phyloP scores from a whole-genome alignment of 2,113 vertebrate species.

The Eulemur rufifrons region DNA sequence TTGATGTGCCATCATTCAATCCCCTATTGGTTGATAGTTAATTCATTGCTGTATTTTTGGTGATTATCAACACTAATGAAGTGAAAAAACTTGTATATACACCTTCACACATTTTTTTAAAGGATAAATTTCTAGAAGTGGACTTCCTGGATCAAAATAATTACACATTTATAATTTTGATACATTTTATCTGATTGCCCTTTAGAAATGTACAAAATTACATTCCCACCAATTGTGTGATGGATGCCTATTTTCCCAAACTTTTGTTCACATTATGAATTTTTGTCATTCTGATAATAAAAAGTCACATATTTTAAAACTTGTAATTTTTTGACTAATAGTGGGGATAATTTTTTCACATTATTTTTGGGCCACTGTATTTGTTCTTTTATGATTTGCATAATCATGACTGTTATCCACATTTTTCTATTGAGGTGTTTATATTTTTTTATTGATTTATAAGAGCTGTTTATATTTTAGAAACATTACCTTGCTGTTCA shows the following conservation, averaged over 20 bases:
- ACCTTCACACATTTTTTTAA: not conserved
- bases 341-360: not conserved
- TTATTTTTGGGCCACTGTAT: not conserved
- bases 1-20: not conserved
- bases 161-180: constrained; percentile 18
- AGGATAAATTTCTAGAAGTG: constrained; percentile 17
- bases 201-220: constrained; percentile 15
- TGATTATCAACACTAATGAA: not conserved
- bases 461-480: constrained; percentile 32
- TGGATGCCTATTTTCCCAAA: not conserved
- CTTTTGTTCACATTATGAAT: not conserved
- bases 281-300: constrained; percentile 18
- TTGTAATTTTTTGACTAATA: not conserved
- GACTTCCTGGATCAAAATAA: constrained; percentile 24
- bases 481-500: constrained; percentile 3
- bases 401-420: not conserved
- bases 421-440: constrained; percentile 6
- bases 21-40: not conserved
- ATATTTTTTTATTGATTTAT: not conserved
- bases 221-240: not conserved
- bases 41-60: not conserved
- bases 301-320: not conserved
- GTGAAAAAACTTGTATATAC: not conserved
- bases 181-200: not conserved
- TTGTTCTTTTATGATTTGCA: not conserved